Conservation (phyloP, 2,797 vertebrate genomes). For the Chelon labrosus region DNA sequence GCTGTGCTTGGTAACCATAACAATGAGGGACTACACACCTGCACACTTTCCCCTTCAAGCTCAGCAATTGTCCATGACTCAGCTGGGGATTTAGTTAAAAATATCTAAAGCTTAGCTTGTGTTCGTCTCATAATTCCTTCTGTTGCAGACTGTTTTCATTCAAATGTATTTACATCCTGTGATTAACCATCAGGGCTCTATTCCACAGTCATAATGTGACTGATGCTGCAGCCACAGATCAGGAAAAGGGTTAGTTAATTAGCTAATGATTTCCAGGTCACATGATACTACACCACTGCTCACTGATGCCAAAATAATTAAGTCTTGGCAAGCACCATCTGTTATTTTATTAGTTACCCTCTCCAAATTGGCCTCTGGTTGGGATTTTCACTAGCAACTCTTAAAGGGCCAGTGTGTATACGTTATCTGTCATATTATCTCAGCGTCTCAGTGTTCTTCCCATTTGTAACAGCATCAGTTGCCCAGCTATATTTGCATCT, state of each 20-base stretch:
- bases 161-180: background rate
- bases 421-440: background rate
- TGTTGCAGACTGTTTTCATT: background rate
- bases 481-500: background rate
- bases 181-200: slow-evolving; percentile 7
- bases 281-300: slow-evolving; percentile 39
- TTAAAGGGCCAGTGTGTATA: background rate
- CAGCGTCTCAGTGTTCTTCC: background rate
- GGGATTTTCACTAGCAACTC: background rate
- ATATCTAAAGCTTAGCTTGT: slow-evolving; percentile 9
- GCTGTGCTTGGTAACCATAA: slow-evolving; percentile 43
- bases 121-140: background rate
- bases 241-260: slow-evolving; percentile 45
- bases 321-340: slow-evolving; percentile 11
- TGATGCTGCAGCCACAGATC: slow-evolving; percentile 13
- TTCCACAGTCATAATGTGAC: background rate
- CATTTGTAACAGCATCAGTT: background rate
- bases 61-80: slow-evolving; percentile 39
- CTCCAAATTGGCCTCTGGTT: background rate
- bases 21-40: slow-evolving; percentile 33
- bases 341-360: slow-evolving; percentile 22
- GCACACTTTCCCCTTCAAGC: slow-evolving; percentile 9
- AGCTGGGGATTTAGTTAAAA: slow-evolving; percentile 11
- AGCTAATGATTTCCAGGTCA: slow-evolving; percentile 63
- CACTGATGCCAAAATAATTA: slow-evolving; percentile 46